Evolutionary conservation across 1,140 invertebrate species (phyloP).

Genomic region (Samia ricini): DNA sequence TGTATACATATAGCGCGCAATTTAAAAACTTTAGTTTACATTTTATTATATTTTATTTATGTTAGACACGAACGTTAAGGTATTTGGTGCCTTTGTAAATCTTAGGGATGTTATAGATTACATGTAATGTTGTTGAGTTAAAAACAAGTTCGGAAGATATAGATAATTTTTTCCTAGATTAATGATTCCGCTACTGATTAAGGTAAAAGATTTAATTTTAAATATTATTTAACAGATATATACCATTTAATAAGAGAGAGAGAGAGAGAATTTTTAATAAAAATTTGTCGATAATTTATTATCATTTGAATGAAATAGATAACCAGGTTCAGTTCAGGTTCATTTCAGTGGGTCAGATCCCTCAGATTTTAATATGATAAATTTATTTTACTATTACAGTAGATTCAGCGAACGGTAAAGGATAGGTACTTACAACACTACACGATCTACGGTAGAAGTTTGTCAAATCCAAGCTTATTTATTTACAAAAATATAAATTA

Average conservation of each 20-base stretch:
- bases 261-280: background rate
- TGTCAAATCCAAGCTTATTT: constrained; percentile 66
- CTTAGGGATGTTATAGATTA: background rate
- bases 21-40: constrained; percentile 39
- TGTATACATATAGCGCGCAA: constrained; percentile 52
- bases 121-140: background rate
- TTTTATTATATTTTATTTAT: background rate
- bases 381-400: background rate
- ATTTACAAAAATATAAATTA: background rate
- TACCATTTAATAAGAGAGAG: too few relatives aligned
- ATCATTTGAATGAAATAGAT: too few relatives aligned
- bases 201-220: too few relatives aligned
- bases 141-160: background rate
- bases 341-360: too few relatives aligned
- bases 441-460: constrained; percentile 62
- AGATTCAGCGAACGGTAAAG: background rate
- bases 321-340: too few relatives aligned
- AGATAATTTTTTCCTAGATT: too few relatives aligned
- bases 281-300: too few relatives aligned
- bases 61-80: constrained; percentile 29
- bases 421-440: constrained; percentile 30
- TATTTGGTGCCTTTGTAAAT: constrained; percentile 55
- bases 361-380: background rate
- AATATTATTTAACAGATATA: too few relatives aligned
- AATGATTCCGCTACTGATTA: too few relatives aligned